Evolutionary conservation across 1,140 invertebrate genomes (phyloP), one percentile per base, ranked within the genome.

Genomic region (Ceratina australensis): DNA sequence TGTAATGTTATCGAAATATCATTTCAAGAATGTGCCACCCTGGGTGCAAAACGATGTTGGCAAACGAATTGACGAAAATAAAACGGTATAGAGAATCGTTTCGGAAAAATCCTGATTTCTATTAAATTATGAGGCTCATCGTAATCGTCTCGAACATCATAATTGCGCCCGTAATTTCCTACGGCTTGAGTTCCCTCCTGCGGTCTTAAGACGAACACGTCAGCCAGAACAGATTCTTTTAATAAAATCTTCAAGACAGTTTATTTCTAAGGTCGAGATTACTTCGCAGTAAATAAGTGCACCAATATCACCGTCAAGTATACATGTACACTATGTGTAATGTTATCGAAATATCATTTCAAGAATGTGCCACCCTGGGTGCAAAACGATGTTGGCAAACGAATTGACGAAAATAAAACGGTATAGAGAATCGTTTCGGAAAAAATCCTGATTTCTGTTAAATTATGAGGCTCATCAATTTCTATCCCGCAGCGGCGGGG

Each of bases 381-480:
- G n/a, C n/a, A n/a, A n/a, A n/a, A n/a, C n/a, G n/a, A n/a, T n/a
- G n/a, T n/a, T n/a, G 20, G 33, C 3, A 24, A 15, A 75, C 49
- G 63, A 49, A 75, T 8, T 28, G 16, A 24, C 61, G 13, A 64
- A 52, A 71, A 22, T 66, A 54, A 64, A 49, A 54, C 49, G 66
- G 66, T 52, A 47, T 28, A 16, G 4, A 13, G 33, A 74, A 18
- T 63, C 60, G 47, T 72, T 56, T 5, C 26, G 78, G n/a, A n/a
- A 83, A 83, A 85, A 87, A 87, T 84, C 69, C 66, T 80, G 86
- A 86, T 87, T 86, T 83, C 69, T 74, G 64, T 52, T 77, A 83
- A 90, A 84, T 86, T 89, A 88, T 86, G 85, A 81, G 81, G 64
- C 61, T 80, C 84, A 86, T 89, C 87, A 87, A 90, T 89, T 89